phyloP scores from a whole-genome alignment of 2,888 invertebrate species.

The Odontocerum albicorne region DNA sequence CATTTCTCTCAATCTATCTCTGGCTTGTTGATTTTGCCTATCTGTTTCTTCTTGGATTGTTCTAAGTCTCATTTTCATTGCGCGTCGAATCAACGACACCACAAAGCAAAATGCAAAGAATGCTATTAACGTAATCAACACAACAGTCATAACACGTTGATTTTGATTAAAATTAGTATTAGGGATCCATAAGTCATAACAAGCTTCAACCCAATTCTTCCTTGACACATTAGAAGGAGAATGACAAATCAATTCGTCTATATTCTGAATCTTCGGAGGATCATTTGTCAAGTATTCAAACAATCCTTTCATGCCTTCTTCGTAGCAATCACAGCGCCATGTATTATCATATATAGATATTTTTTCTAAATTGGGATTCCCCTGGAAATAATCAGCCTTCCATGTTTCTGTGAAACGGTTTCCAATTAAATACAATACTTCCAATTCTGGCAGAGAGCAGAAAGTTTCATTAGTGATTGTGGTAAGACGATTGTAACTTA shows the following conservation, averaged over 20 bases:
- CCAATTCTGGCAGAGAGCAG: conserved; percentile 60
- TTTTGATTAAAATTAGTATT: conserved; percentile 42
- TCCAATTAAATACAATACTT: conserved; percentile 65
- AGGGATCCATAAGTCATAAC: conserved; percentile 63
- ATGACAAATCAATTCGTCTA: conserved; percentile 62
- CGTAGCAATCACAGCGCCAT: conserved; percentile 75
- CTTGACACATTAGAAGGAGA: conserved; percentile 65
- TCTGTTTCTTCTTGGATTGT: conserved; percentile 56
- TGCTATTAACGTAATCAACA: conserved; percentile 58
- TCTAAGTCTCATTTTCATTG: conserved; percentile 57
- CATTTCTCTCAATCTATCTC: conserved; percentile 58
- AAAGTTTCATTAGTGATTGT: conserved; percentile 65
- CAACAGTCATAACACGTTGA: conserved; percentile 61
- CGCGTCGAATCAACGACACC: conserved; percentile 56
- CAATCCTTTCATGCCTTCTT: conserved; percentile 60
- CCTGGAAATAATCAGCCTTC: conserved; percentile 59
- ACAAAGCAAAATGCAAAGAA: conserved; percentile 57
- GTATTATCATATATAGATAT: conserved; percentile 72
- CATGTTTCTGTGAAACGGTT: conserved; percentile 70
- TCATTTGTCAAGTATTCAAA: conserved; percentile 62
- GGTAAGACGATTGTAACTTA: conserved; percentile 63
- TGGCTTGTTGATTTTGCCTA: conserved; percentile 59
- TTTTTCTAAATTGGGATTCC: conserved; percentile 59
- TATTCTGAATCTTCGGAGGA: conserved; percentile 57
- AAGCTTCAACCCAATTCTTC: conserved; percentile 69